Percentiles rank a stretch among this genome's conserved stretches.
Evolutionary conservation across 2,888 invertebrate genomes (phyloP).

Genomic region (Drosophila monieri): DNA sequence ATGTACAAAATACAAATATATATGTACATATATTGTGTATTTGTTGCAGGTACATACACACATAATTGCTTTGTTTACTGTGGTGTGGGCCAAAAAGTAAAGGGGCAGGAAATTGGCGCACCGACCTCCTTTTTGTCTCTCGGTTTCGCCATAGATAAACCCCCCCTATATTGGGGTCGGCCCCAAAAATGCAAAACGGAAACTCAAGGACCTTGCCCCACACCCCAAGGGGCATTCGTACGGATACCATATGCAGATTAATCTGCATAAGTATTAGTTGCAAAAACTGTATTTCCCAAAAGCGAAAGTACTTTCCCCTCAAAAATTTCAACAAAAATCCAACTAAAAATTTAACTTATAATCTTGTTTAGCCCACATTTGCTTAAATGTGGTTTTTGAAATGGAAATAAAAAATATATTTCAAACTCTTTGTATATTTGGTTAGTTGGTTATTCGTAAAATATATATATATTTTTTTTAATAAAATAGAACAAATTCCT

Average conservation of each 20-base stretch:
- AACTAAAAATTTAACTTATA: conserved; percentile 2
- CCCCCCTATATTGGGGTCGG: conserved; percentile 27
- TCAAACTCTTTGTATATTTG: too few species aligned
- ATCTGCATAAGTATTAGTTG: conserved; percentile 38
- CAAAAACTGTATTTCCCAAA: conserved; percentile 20
- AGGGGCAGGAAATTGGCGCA: conserved; percentile 31
- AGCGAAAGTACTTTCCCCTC: conserved; percentile 19
- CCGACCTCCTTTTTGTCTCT: conserved; percentile 25
- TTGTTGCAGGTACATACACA: conserved; percentile 17
- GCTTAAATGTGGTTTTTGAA: not conserved
- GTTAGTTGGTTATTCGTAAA: too few species aligned
- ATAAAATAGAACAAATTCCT: not conserved
- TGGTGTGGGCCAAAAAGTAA: conserved; percentile 1
- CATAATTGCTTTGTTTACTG: conserved; percentile 43
- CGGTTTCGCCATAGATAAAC: conserved; percentile 17
- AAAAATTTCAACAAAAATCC: not conserved
- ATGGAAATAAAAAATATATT: not conserved
- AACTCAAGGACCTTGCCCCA: conserved; percentile 42
- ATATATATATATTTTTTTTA: not conserved
- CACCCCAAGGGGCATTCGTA: conserved; percentile 28
- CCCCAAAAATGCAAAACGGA: conserved; percentile 35
- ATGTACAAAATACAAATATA: not conserved
- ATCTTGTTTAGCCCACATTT: not conserved
- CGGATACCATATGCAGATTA: conserved; percentile 26
- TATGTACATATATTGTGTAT: conserved; percentile 1